phyloP scores from a whole-genome alignment of 2,113 vertebrate genomes.

The Nesoenas mayeri region DNA sequence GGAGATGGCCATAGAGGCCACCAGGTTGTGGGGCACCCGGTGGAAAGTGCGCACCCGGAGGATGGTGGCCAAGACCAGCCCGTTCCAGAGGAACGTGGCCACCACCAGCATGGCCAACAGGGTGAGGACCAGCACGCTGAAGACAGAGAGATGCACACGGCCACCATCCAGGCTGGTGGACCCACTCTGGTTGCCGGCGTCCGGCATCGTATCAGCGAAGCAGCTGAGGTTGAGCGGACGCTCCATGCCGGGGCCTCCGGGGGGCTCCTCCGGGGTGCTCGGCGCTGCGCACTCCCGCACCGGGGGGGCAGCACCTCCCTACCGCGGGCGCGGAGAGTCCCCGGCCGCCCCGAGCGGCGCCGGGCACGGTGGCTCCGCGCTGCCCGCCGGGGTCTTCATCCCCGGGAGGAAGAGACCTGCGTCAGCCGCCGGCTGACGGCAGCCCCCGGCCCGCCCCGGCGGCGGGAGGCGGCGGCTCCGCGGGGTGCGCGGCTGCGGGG shows the following conservation, averaged over 20 bases:
- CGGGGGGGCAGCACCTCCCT: not conserved
- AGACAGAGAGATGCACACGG: constrained; percentile 77
- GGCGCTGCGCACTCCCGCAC: not conserved
- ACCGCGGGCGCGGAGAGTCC: not conserved
- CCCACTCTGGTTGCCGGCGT: constrained; percentile 42
- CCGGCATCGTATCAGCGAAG: not conserved
- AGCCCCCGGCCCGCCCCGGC: not conserved
- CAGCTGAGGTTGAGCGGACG: constrained; percentile 42
- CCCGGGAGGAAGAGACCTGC: not conserved
- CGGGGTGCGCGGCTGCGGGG: too few species aligned
- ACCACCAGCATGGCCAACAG: constrained; percentile 87
- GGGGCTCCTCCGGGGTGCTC: not conserved
- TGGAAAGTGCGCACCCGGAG: constrained; percentile 92
- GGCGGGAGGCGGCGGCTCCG: too few species aligned
- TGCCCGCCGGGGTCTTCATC: not conserved
- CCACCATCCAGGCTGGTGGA: not conserved
- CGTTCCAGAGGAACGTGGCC: constrained; percentile 94
- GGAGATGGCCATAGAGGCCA: constrained; percentile 93
- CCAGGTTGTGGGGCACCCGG: constrained; percentile 94
- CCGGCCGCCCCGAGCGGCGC: too few species aligned
- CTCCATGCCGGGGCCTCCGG: constrained; percentile 54
- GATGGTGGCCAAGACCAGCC: constrained; percentile 92
- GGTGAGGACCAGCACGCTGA: constrained; percentile 85
- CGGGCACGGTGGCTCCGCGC: not conserved
- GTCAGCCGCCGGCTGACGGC: not conserved